These are phyloP conservation scores for Spodoptera picta DNA, from an alignment of 2,888 invertebrate species.

Conservation along the genomic window DNA sequence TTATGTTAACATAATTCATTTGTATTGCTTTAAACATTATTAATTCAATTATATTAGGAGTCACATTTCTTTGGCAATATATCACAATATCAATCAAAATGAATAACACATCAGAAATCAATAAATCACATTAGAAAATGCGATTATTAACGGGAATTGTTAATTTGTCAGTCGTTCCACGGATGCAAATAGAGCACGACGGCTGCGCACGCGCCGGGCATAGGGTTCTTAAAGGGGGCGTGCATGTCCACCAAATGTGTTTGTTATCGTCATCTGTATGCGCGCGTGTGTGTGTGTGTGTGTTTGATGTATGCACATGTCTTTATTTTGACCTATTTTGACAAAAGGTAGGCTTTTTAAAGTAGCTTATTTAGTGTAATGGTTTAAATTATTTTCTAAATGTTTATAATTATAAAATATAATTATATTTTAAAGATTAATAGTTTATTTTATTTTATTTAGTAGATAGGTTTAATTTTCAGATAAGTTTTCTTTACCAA, in stretches of 20 bases:
- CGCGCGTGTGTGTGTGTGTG: conserved; percentile 5
- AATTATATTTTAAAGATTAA: too few relatives aligned
- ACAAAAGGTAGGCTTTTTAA: not conserved
- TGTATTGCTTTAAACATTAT: too few relatives aligned
- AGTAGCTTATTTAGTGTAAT: too few relatives aligned
- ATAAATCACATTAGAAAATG: too few relatives aligned
- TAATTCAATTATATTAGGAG: too few relatives aligned
- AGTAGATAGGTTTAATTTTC: too few relatives aligned
- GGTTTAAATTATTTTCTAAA: too few relatives aligned
- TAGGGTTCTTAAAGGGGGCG: conserved; percentile 41
- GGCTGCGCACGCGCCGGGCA: conserved; percentile 47
- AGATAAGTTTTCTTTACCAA: too few relatives aligned
- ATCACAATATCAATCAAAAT: conserved; percentile 27
- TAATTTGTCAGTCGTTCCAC: conserved; percentile 38
- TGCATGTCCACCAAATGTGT: conserved; percentile 41
- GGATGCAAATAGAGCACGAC: conserved; percentile 46
- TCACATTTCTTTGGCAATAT: not conserved
- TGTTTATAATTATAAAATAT: too few relatives aligned
- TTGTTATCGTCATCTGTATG: conserved; percentile 45
- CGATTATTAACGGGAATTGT: conserved; percentile 26
- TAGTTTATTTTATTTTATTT: too few relatives aligned
- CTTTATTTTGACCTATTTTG: not conserved
- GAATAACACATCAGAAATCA: conserved; percentile 1
- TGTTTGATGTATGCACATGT: conserved; percentile 34
- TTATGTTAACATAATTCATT: too few relatives aligned